Base-by-base conservation (phyloP, 2,888 invertebrate species). In the Tortricodes alternella region DNA sequence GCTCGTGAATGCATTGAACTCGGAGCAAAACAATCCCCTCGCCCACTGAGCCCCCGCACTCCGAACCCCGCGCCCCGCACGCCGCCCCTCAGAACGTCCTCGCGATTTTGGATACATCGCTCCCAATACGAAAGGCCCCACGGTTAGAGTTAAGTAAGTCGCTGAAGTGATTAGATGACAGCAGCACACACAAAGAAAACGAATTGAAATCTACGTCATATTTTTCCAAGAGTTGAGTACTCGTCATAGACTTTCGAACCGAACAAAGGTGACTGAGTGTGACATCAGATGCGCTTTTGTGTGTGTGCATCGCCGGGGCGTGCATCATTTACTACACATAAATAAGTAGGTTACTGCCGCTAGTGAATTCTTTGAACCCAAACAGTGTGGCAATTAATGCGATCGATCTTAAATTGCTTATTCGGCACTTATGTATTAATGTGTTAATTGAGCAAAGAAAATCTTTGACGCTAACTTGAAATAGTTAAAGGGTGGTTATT, bases 1-100 rank as follows among this genome's bases (percentile, higher is more conserved):
- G n/a, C n/a, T n/a, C n/a, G n/a, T 23, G 62, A 72, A 83, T 79
- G 76, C 84, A 74, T 78, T 84, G 82, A 85, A 86, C 83, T 76
- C 79, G 49, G 64, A 67, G 72, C 73, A 71, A 79, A 84, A 80
- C 78, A 76, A 73, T 73, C 75, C 74, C 78, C 74, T 65, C 68
- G 58, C 62, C 43, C 58, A 59, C 39, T 35, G 29, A 1, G 2
- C n/a, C 11, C 11, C 29, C 4, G n/a, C 29, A 8, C 39, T 41
- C 34, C 53, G 24, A n/a, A 61, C 63, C 61, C 62, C 61, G 60
- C 60, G 59, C 62, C 64, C 65, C 64, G 59, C 66, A 61, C 61
- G 66, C 11, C 38, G 27, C 29, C 6, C 21, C 15, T 41, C 37
- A 49, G 19, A 35, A 11, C 27, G 53, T 49, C 27, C 53, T 49